These are phyloP conservation scores for Syngnathus rostellatus DNA, from an alignment of 2,797 vertebrate genomes.

Conservation along the genomic window DNA sequence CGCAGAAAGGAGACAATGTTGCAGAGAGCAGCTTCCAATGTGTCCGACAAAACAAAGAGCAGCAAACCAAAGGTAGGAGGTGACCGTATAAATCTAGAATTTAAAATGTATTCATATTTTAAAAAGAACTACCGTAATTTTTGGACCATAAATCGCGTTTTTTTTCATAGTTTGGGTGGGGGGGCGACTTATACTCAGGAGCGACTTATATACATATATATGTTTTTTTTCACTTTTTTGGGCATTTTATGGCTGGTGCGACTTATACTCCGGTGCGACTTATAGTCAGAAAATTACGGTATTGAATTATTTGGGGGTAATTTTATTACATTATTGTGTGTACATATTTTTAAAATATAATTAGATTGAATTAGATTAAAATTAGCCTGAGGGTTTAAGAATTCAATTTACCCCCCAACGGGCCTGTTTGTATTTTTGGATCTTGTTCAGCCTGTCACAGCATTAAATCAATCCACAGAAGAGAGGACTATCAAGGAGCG, in stretches of 20 bases:
- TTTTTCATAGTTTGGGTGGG: no score
- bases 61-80: constrained; percentile 85
- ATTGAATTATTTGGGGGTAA: background rate
- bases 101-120: background rate
- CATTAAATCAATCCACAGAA: constrained; percentile 32
- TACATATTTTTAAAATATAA: background rate
- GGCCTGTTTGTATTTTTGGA: constrained; percentile 8
- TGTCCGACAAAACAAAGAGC: constrained; percentile 84
- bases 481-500: constrained; percentile 36
- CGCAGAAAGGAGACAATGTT: constrained; percentile 73
- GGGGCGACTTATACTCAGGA: no score
- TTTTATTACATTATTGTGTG: background rate
- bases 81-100: background rate
- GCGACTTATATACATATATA: no score
- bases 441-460: background rate
- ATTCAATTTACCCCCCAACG: background rate
- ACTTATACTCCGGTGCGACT: no score
- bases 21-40: constrained; percentile 85
- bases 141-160: no score
- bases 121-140: background rate
- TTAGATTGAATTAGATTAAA: background rate
- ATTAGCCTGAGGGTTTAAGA: background rate
- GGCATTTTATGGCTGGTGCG: no score
- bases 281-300: no score
- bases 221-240: no score